Evolutionary conservation across 37 sponge, comb jelly and placozoan genomes (phyloP), one percentile per base, ranked within the genome.

Genomic region (Lycopodina hypogea): DNA sequence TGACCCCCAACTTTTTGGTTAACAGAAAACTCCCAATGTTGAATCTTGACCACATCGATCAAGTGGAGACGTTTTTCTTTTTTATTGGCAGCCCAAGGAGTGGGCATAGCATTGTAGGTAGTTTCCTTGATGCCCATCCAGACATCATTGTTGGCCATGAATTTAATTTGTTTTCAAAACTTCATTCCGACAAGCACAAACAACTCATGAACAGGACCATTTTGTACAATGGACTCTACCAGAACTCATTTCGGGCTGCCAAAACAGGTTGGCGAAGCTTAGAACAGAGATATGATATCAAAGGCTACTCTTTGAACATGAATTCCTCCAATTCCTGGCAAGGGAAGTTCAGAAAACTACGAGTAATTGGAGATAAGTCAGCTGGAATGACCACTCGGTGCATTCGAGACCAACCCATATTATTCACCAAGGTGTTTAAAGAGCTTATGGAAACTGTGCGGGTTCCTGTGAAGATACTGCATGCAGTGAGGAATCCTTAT

Each of bases 91-190:
- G 78, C 30, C 77, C 83, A 55, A 58, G 88, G 45, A 88, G 88
- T 61, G 79, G 88, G 17, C 88, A 88, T 75, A 88, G 88, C 56
- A 82, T 88, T 38, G 35, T 88, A 21, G 88, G 57, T n/a, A 76
- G 83, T 37, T 38, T 77, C 35, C 35, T 88, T 29, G 88, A 88
- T 65, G 88, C 88, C 28, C 88, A 88, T 39, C 83, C 88, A 51
- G 69, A 88, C 58, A 33, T 56, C 0, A 68, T 82, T 36, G 37
- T 88, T 15, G 77, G 83, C 12, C 88, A 88, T 29, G 88, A 88
- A 60, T 84, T 48, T 56, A 59, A 71, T 21, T 73, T 84, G 23
- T 84, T 84, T 30, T 28, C 45, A 23, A 35, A 83, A 41, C 19
- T 36, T 15, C n/a, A 56, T 1, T 17, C 26, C 0, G 29, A 21